phyloP scores from a whole-genome alignment of 2,888 invertebrate genomes.

The Cryptosula pallasiana region DNA sequence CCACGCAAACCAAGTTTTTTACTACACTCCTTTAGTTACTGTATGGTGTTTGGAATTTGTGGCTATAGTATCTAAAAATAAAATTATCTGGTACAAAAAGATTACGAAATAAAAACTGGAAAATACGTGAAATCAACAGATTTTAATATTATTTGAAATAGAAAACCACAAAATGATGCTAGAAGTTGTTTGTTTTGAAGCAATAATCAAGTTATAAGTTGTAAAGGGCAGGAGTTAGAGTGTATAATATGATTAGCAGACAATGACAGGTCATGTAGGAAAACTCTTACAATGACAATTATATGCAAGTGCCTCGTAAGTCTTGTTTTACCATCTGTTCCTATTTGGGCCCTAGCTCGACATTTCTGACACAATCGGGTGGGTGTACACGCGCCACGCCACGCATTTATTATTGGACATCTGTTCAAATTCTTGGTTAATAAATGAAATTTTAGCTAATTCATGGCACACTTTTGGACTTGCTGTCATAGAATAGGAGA shows the following conservation, averaged over 20 bases:
- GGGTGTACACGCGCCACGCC: background rate
- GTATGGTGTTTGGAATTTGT: too few species aligned
- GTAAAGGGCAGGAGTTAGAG: background rate
- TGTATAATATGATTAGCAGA: background rate
- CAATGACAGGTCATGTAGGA: background rate
- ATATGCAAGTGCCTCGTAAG: background rate
- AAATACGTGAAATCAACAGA: too few species aligned
- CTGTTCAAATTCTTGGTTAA: background rate
- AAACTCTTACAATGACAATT: background rate
- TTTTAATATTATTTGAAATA: too few species aligned
- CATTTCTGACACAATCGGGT: background rate
- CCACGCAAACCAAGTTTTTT: too few species aligned
- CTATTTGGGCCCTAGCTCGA: background rate
- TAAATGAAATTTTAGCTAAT: constrained; percentile 13
- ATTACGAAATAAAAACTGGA: too few species aligned
- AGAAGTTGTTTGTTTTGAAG: background rate
- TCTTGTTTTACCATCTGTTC: constrained; percentile 8
- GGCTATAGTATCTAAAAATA: too few species aligned
- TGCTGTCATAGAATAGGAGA: background rate
- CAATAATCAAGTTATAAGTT: background rate
- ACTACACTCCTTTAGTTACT: too few species aligned
- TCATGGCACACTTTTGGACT: constrained; percentile 18
- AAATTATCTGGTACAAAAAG: too few species aligned
- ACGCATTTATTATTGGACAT: background rate
- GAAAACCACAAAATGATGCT: too few species aligned